These are phyloP conservation scores for Cynoglossus semilaevis DNA, from an alignment of 2,113 vertebrate genomes.

Conservation along the genomic window DNA sequence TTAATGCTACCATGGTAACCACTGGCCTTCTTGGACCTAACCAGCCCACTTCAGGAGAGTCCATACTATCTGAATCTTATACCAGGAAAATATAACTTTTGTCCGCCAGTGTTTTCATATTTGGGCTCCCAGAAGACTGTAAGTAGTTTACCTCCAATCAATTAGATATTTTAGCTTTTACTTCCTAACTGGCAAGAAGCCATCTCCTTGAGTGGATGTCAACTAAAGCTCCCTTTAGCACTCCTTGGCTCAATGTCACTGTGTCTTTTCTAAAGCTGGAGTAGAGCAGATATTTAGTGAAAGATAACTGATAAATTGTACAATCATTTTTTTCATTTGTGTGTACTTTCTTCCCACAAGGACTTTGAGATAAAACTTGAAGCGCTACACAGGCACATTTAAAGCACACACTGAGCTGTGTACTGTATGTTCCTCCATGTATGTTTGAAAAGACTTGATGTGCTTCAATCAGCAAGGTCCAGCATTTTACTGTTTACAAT, in stretches of 20 bases:
- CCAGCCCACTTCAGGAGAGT: no score
- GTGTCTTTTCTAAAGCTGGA: not conserved
- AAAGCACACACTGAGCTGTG: not conserved
- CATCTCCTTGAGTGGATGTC: not conserved
- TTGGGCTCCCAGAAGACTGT: not conserved
- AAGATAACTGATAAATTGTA: not conserved
- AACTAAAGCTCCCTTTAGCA: not conserved
- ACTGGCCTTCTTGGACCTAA: slow-evolving; percentile 14
- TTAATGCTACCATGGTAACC: slow-evolving; percentile 64
- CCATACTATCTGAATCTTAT: no score
- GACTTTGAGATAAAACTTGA: no score
- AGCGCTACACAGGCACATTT: no score
- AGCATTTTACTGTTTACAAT: not conserved
- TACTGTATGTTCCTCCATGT: slow-evolving; percentile 37
- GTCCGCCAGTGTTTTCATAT: not conserved
- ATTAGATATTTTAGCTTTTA: not conserved
- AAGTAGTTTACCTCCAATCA: not conserved
- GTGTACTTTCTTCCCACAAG: no score
- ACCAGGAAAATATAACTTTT: no score
- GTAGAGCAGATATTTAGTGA: not conserved
- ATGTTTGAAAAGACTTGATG: slow-evolving; percentile 40
- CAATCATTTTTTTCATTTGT: not conserved
- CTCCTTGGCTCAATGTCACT: no score
- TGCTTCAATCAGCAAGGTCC: slow-evolving; percentile 49
- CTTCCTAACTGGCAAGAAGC: not conserved